Evolutionary conservation across 2,797 vertebrate genomes (phyloP), one percentile per base, ranked within the genome.

Genomic region (Gallinago stenura): DNA sequence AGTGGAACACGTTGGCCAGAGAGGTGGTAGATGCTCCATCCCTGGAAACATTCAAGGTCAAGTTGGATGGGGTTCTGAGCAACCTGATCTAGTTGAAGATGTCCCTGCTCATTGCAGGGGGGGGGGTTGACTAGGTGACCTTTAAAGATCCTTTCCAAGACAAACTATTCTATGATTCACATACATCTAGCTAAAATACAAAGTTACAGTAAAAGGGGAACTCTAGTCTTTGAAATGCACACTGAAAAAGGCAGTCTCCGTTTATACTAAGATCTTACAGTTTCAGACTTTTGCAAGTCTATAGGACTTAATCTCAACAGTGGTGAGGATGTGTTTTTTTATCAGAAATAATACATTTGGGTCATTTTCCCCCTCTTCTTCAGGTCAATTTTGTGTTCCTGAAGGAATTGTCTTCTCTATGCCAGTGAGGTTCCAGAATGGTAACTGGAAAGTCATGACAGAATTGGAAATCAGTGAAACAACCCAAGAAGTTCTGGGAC

Each of bases 321-420:
- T 60, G 35, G 8, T 82, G 30, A 78, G 13, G 30, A 37, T 65
- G 16, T 64, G 10, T 0, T 39, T 88, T 87, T 73, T 89, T 46
- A 54, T 57, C n/a, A 78, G 31, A 89, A 90, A 70, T 58, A 72
- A 41, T 3, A 1, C 7, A 1, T 73, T 70, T 84, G 31, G 14
- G 4, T 83, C 6, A 14, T 62, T 83, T 92, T 75, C 50, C n/a
- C 46, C 30, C 11, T 82, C 51, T 86, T 85, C 51, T 72, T 60
- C 86, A 99, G 99, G 98, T 3, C 96, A 98, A 20, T 98, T 98
- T 87, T 94, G 92, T 11, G 33, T 99, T 96, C 99, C 99, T 39
- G 95, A 97, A 24, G 99, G 97, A 39, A 94, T 99, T n/a, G 96
- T 99, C 48, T 98, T 99, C 87, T 99, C 99, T 26, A 97, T 99